Conservation (phyloP, 2,797 vertebrate species). For the Sebastes oblongus region DNA sequence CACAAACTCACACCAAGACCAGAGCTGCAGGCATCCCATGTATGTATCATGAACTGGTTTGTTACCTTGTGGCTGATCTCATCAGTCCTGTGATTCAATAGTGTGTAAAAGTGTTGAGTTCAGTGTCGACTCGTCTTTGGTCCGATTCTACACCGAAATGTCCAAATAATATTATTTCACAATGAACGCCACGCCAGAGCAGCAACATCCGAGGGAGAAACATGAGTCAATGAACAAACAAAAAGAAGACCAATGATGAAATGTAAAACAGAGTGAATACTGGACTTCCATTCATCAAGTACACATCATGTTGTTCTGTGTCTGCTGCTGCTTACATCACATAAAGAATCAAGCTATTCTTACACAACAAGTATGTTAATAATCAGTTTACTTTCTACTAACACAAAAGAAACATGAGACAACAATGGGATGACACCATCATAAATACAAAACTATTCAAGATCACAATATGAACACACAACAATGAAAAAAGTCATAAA, state of each 20-base stretch:
- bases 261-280: background rate
- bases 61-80: background rate
- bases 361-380: background rate
- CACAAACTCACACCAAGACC: background rate
- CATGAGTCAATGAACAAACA: too few relatives aligned
- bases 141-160: background rate
- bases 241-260: background rate
- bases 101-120: background rate
- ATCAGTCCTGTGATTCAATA: background rate
- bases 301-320: background rate
- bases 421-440: background rate
- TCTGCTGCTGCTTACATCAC: background rate
- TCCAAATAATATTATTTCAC: background rate
- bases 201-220: background rate
- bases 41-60: background rate
- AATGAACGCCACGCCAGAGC: background rate
- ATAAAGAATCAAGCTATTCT: background rate
- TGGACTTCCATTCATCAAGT: background rate
- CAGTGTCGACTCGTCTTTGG: background rate
- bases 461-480: background rate
- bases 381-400: background rate
- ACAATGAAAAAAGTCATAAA: background rate
- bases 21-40: background rate
- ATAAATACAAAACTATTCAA: slow-evolving; percentile 21
- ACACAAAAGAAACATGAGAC: background rate